Evolutionary conservation across 2,113 vertebrate species (phyloP), one percentile per base, ranked within the genome.

Genomic region (Microtus oregoni): DNA sequence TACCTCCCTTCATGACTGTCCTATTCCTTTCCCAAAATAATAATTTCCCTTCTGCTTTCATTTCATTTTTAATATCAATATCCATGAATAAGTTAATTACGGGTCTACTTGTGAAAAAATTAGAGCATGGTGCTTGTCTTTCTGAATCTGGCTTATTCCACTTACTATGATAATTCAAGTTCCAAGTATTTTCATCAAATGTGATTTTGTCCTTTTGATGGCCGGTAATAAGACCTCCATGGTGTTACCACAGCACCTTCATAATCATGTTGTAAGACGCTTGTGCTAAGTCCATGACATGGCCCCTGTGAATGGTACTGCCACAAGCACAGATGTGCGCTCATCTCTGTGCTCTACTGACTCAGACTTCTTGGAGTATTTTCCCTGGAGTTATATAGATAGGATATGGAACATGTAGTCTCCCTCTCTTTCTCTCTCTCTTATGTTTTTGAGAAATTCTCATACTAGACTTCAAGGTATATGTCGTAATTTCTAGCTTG

Each of bases 281-380:
- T 30, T 24, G 4, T 35, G 17, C 20, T n/a, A 32, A 13, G 19
- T 35, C 28, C 17, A 35, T 24, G 11, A 22, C 30, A 26, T 87
- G 32, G 32, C 0, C 15, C 12, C 12, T 52, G 17, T 17, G 32
- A 50, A n/a, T n/a, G 1, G 30, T 1, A n/a, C 10, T 20, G 47
- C 12, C 17, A 14, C 4, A 44, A 14, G 24, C 67, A n/a, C 10
- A 8, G 26, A 68, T 22, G 44, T 35, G 10, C 2, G 22, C 3
- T 24, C 32, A 50, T 7, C 19, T 47, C 61, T 86, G 5, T 70
- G 30, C 5, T 70, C 3, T 52, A 20, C 30, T 70, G 30, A 47
- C 30, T 13, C 32, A 26, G 0, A n/a, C 6, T 70, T 50, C 6
- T 0, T 26, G 70, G 20, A 68, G 7, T 24, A 52, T 70, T n/a